Base-by-base conservation (phyloP, 35 echinoderm and acorn worm species). In the Lytechinus variegatus region DNA sequence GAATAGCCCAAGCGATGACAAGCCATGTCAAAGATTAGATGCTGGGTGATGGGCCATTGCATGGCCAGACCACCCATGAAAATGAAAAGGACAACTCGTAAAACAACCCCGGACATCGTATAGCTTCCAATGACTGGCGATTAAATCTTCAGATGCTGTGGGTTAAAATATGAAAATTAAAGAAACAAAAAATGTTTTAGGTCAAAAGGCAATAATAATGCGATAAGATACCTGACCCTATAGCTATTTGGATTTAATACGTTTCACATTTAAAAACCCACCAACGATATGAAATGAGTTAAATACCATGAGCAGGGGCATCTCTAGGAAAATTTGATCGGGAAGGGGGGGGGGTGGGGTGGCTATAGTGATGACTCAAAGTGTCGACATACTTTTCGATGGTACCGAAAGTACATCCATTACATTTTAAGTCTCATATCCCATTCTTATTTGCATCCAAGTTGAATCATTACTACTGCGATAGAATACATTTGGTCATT, bases 1-100 rank as follows among this genome's bases (percentile, higher is more conserved):
- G 96, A 90, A 57, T 97, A 94, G 11, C 89, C 54, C 7, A 87
- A 54, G 10, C 54, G 33, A 55, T 87, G 14, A 52, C 98, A 99
- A 79, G 95, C 86, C 27, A 94, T 96, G 4, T 97, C 79, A 10
- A 97, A 86, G 54, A 99, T 96, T 10, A 99, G 86, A 3, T 96
- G 95, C 92, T 99, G 98, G 3, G 97, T 97, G 86, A 95, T 97
- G 13, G 98, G 96, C 57, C 95, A 94, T 88, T 97, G 97, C 95
- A 97, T 95, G 1, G 96, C 89, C 19, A 99, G 52, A 54, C 97
- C 97, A 52, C 91, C 86, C 52, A 96, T 97, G 88, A 95, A 97
- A 19, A 97, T 27, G 53, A 99, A 97, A 10, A 97, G 91, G 12
- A 94, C 87, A 10, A 97, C 88, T 21, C 88, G 88, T 10, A 90